Percentiles rank a stretch among this genome's conserved stretches.
phyloP scores from a whole-genome alignment of 2,113 vertebrate species.

The Papio anubis region DNA sequence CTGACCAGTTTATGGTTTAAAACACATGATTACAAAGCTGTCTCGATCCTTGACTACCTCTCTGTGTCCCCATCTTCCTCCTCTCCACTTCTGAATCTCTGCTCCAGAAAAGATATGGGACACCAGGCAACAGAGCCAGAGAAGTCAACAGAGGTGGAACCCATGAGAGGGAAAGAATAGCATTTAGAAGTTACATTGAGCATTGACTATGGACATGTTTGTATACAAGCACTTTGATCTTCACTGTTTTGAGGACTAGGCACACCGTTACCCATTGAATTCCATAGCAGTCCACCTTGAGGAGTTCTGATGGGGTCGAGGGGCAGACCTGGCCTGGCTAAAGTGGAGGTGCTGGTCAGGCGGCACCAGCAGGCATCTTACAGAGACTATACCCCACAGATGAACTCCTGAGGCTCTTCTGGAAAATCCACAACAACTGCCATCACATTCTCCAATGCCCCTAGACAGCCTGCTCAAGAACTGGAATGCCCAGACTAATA shows the following conservation, averaged over 20 bases:
- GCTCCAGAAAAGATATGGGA: background rate
- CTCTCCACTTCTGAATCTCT: background rate
- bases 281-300: too few species aligned
- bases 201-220: rapidly evolving
- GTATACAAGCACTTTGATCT: background rate
- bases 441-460: background rate
- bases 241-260: too few species aligned
- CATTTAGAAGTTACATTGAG: too few species aligned
- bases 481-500: background rate
- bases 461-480: background rate
- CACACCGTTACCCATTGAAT: rapidly evolving
- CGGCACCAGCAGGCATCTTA: background rate
- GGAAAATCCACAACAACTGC: background rate
- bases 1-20: background rate
- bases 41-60: background rate
- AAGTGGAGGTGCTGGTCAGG: background rate
- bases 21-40: background rate
- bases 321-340: background rate
- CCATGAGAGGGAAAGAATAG: background rate
- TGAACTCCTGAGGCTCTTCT: background rate
- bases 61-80: background rate
- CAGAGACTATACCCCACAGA: background rate
- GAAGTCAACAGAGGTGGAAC: background rate
- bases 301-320: background rate
- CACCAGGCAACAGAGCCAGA: background rate